Base-by-base conservation (phyloP, 2,888 invertebrate species). In the Caenorhabditis auriculariae region DNA sequence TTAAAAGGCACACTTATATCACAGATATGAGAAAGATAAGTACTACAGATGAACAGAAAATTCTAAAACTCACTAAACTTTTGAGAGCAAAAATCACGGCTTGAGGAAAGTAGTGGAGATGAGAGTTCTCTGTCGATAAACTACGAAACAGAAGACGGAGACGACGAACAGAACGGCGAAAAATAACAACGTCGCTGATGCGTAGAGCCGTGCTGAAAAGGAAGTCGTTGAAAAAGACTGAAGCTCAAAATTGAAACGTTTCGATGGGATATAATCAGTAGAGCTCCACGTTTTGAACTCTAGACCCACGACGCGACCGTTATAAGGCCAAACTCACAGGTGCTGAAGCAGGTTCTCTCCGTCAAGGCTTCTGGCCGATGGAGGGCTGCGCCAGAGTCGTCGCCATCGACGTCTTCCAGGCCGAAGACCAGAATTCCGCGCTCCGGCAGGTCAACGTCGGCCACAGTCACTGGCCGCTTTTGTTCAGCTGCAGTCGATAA, bases 401-500 rank as follows among this genome's bases (percentile, higher is more conserved):
- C 54, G n/a, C 60, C 64, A 19, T 62, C 66, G 24, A 57, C 57
- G 21, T 73, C 73, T 32, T 73, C 73, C n/a, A 74, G 43, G 15
- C 69, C 74, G 28, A 74, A 65, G 3, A 74, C 74, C 32, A 72
- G 55, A 21, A 74, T 61, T 1, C 69, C 66, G 38, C 55, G 61
- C 53, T 74, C 70, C 1, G 74, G 74, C 3, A 74, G 59, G 51
- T 74, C 74, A 35, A 74, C 61, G 29, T 74, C 74, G 26, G 71
- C 74, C n/a, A 72, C 69, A 15, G 66, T 60, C 32, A 66, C 58
- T 54, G 57, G 62, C 45, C 47, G 24, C 27, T 56, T 61, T 52
- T 60, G n/a, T n/a, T n/a, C n/a, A n/a, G n/a, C n/a, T n/a, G n/a
- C n/a, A n/a, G n/a, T 55, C n/a, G 9, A 35, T 35, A 35, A 35